phyloP scores from a whole-genome alignment of 2,888 invertebrate genomes.

The Hemithea aestivaria region DNA sequence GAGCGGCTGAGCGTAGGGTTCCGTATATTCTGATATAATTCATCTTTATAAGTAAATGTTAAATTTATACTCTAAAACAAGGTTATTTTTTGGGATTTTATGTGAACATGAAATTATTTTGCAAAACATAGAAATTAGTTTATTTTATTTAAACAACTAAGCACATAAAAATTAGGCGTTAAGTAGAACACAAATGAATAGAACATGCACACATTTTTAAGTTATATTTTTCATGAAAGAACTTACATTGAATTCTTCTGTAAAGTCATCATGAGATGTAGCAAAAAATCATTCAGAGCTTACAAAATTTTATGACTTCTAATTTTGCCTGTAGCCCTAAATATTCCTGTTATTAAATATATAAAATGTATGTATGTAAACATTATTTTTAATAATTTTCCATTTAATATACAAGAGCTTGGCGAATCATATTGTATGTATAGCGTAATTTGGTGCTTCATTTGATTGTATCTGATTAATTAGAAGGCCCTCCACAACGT shows the following conservation, averaged over 20 bases:
- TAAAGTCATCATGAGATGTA: no score
- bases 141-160: conserved; percentile 57
- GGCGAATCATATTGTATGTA: conserved; percentile 53
- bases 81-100: conserved; percentile 12
- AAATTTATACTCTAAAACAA: conserved; percentile 25
- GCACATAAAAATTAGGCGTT: conserved; percentile 32
- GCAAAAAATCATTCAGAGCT: no score
- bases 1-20: conserved; percentile 36
- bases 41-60: no score
- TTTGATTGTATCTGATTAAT: conserved; percentile 65
- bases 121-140: no score
- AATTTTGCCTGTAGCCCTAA: no score
- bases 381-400: conserved; percentile 43
- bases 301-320: conserved; percentile 3
- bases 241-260: no score
- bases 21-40: conserved; percentile 45
- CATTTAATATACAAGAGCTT: conserved; percentile 60
- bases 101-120: no score
- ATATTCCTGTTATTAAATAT: conserved; percentile 14
- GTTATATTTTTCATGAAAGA: no score
- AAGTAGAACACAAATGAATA: conserved; percentile 15
- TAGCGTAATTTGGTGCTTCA: conserved; percentile 75
- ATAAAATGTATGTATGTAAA: no score
- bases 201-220: conserved; percentile 29
- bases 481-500: conserved; percentile 74